Evolutionary conservation across 2,113 vertebrate genomes (phyloP).

Genomic region (Oenanthe melanoleuca): DNA sequence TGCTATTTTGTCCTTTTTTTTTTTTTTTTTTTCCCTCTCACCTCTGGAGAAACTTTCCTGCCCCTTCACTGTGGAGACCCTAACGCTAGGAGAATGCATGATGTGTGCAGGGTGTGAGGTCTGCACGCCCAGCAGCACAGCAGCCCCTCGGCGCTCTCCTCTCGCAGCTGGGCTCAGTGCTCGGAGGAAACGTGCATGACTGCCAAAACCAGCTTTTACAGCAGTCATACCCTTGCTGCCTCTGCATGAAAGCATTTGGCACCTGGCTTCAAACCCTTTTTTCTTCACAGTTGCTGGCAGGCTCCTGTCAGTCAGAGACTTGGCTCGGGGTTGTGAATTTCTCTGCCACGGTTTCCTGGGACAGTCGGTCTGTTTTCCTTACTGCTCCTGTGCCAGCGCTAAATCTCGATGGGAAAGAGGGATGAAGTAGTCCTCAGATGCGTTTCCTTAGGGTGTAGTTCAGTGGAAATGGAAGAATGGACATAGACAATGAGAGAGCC

Average conservation of each 20-base stretch:
- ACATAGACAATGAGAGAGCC: rapidly evolving
- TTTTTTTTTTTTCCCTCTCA: too few species aligned
- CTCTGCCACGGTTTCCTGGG: not conserved
- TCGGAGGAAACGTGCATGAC: not conserved
- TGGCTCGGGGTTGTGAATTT: not conserved
- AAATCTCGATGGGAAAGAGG: not conserved
- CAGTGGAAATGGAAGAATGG: not conserved
- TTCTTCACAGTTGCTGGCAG: not conserved
- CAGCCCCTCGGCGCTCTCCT: not conserved
- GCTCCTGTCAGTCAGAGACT: not conserved
- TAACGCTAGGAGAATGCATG: not conserved
- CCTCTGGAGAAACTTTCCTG: not conserved
- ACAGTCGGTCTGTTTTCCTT: not conserved
- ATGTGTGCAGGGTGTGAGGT: rapidly evolving
- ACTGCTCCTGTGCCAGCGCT: rapidly evolving
- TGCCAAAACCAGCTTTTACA: not conserved
- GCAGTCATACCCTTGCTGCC: not conserved
- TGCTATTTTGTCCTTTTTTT: rapidly evolving
- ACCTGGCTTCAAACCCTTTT: not conserved
- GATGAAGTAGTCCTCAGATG: not conserved
- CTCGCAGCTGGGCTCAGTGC: not conserved
- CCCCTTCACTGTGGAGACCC: not conserved
- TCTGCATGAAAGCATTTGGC: not conserved
- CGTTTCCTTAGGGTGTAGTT: not conserved
- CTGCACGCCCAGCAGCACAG: not conserved